These are phyloP conservation scores for Scopus umbretta DNA, from an alignment of 2,113 vertebrate species.

Conservation along the genomic window DNA sequence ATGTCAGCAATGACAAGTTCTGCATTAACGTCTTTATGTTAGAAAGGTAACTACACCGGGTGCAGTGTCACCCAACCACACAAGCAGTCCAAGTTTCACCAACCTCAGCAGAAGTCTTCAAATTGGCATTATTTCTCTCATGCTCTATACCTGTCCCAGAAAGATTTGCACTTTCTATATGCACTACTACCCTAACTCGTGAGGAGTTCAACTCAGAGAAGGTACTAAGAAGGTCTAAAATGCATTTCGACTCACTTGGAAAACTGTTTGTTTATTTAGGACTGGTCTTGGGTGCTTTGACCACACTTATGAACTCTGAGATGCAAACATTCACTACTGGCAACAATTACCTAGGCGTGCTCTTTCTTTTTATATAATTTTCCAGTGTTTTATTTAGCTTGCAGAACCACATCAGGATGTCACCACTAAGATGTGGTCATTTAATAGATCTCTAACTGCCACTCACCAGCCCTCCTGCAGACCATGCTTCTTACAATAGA, in stretches of 20 bases:
- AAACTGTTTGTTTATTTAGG: conserved; percentile 36
- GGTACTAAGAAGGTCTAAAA: neutral
- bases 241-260: neutral
- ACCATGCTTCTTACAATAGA: conserved; percentile 42
- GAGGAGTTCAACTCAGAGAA: neutral
- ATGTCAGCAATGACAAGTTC: neutral
- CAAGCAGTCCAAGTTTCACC: neutral
- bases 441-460: conserved; percentile 61
- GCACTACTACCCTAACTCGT: neutral
- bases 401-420: conserved; percentile 67
- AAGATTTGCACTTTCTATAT: neutral
- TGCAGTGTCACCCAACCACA: neutral
- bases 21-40: neutral
- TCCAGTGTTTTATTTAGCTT: conserved; percentile 73
- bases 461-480: conserved; percentile 35
- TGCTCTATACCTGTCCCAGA: neutral
- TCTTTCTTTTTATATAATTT: conserved; percentile 65
- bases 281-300: conserved; percentile 26
- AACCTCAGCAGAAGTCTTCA: neutral
- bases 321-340: conserved; percentile 59
- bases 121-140: neutral
- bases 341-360: conserved; percentile 71
- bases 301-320: conserved; percentile 33
- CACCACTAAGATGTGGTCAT: conserved; percentile 18
- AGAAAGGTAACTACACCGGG: neutral